These are phyloP conservation scores for Pelusios castaneus DNA, from an alignment of 2,113 vertebrate species.

Conservation along the genomic window DNA sequence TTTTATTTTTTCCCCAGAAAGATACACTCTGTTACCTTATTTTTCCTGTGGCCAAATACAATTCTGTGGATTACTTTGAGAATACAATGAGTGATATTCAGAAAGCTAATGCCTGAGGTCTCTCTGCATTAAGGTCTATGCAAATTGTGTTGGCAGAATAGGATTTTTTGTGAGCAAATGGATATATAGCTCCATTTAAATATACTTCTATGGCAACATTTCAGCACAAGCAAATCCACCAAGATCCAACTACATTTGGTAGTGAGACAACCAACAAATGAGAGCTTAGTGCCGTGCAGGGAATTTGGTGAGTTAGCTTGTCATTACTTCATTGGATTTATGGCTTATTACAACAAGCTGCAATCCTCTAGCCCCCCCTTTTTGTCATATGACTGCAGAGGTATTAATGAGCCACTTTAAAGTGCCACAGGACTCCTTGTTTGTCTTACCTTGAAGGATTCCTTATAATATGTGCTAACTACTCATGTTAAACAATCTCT, in stretches of 20 bases:
- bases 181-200: constrained; percentile 25
- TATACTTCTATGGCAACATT: not conserved
- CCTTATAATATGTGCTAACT: not conserved
- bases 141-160: constrained; percentile 3
- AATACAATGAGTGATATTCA: constrained; percentile 33
- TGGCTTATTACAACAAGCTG: not conserved
- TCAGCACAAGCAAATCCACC: not conserved
- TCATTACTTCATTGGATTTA: not conserved
- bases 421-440: too few relatives aligned
- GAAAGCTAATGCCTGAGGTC: not conserved
- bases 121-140: not conserved
- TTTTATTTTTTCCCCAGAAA: constrained; percentile 1
- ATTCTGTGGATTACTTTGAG: constrained; percentile 17
- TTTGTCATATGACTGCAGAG: not conserved
- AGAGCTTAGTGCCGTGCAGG: not conserved
- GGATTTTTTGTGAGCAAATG: constrained; percentile 1
- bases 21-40: not conserved
- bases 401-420: not conserved
- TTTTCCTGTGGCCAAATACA: not conserved
- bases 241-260: not conserved
- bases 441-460: not conserved
- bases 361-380: not conserved
- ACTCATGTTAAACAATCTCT: not conserved
- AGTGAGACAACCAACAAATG: not conserved
- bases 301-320: not conserved